Percentiles rank a stretch among this genome's conserved stretches.
These are phyloP conservation scores for Frieseomelitta varia DNA, from an alignment of 1,140 invertebrate genomes.

Conservation along the genomic window DNA sequence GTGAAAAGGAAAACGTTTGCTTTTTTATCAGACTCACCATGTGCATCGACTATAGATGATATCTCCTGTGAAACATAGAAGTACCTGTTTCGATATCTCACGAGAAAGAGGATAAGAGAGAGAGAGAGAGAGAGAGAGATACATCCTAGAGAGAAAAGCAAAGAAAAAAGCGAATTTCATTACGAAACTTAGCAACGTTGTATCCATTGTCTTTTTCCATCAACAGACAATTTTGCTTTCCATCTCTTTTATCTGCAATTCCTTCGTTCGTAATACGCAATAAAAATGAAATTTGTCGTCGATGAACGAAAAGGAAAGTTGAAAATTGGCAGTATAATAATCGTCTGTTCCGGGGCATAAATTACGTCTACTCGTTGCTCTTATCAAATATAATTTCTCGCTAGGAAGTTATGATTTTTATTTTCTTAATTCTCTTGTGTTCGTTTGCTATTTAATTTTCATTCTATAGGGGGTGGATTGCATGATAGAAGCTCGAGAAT, in stretches of 20 bases:
- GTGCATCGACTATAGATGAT: slow-evolving; percentile 4
- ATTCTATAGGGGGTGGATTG: too few species aligned
- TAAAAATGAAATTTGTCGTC: background rate
- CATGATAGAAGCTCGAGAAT: too few species aligned
- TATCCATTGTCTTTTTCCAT: too few species aligned
- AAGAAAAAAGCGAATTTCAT: background rate
- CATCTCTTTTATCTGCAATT: background rate
- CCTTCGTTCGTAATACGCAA: background rate
- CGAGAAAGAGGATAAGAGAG: background rate
- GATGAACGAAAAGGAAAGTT: too few species aligned
- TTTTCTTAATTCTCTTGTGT: too few species aligned
- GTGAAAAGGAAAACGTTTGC: slow-evolving; percentile 30
- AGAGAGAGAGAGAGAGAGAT: background rate
- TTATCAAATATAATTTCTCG: too few species aligned
- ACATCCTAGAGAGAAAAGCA: background rate
- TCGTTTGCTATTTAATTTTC: too few species aligned
- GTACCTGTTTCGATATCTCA: background rate
- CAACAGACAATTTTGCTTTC: background rate
- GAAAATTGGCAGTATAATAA: too few species aligned
- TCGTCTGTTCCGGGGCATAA: too few species aligned
- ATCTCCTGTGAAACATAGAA: background rate
- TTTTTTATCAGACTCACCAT: background rate
- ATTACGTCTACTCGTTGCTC: too few species aligned
- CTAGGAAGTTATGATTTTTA: too few species aligned
- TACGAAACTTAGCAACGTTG: background rate